Conservation (phyloP, 2,888 invertebrate species). For the Drosophila testacea region DNA sequence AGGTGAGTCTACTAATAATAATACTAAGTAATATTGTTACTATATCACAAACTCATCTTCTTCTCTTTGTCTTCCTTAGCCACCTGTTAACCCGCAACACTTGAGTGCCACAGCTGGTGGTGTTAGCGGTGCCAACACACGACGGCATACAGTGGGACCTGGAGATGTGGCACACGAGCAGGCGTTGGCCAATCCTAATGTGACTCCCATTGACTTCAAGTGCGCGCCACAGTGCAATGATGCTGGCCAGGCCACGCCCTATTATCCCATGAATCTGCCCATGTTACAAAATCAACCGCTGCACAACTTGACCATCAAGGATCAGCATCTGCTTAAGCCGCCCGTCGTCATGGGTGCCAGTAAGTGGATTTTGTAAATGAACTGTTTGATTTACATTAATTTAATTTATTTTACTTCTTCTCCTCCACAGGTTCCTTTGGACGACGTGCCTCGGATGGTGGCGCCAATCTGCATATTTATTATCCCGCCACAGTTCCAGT, state of each 20-base stretch:
- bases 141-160: constrained; percentile 97
- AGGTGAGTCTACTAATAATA: constrained; percentile 59
- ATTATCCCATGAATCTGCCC: constrained; percentile 93
- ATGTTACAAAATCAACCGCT: constrained; percentile 93
- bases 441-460: constrained; percentile 97
- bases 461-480: constrained; percentile 94
- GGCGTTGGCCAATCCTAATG: constrained; percentile 86
- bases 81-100: constrained; percentile 77
- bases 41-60: neutral
- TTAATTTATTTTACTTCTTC: too few species aligned
- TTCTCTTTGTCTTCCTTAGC: constrained; percentile 13
- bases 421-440: constrained; percentile 89
- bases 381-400: fast-evolving
- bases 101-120: constrained; percentile 69
- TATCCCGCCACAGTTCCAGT: constrained; percentile 86
- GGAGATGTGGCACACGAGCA: constrained; percentile 95
- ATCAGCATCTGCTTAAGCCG: constrained; percentile 97
- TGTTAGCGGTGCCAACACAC: constrained; percentile 86
- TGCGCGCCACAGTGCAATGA: constrained; percentile 75
- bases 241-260: constrained; percentile 85
- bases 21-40: neutral
- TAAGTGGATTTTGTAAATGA: constrained; percentile 82
- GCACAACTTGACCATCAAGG: constrained; percentile 94
- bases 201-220: constrained; percentile 84
- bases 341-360: constrained; percentile 95